Evolutionary conservation across 2,797 vertebrate genomes (phyloP), one percentile per base, ranked within the genome.

Genomic region (Cirrhinus molitorella): DNA sequence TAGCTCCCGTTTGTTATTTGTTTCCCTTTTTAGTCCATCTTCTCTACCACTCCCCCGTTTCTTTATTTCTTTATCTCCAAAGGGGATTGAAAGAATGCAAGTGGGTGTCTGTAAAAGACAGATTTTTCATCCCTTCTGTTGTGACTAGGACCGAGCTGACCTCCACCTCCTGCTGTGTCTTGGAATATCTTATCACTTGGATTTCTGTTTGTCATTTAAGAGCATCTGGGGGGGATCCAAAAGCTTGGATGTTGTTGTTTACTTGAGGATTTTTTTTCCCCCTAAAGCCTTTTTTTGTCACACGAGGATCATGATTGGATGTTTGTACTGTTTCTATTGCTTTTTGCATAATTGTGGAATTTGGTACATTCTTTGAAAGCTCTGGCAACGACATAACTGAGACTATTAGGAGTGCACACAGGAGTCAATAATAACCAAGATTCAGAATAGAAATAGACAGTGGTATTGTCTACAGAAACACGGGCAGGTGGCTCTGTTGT

Each of bases 101-200:
- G 63, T 71, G 57, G 73, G 74, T 82, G 23, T 43, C 43, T 43
- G 47, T 47, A 65, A 73, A 43, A 74, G 31, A 83, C 19, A 28
- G 65, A 9, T 73, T 80, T 85, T 61, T 51, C 37, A 25, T 49
- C 43, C 61, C 53, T 31, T 71, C 34, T 70, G 10, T 79, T 67
- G 55, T 23, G 49, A 81, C 23, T 55, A 83, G 63, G 55, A 70
- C 45, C n/a, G 28, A 55, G 51, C 14, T 74, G 51, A 73, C 68
- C 59, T 73, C 75, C 63, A 65, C 43, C 67, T 85, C 76, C 66
- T 68, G 59, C 57, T 68, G 66, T 65, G 31, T 25, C 14, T 66
- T 82, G 80, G 80, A 82, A 37, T 81, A 49, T 73, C 28, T 34
- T 65, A 49, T 82, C 71, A 65, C 59, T 53, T 77, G 84, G 49